Conservation (phyloP, 2,113 vertebrate species). For the Oncorhynchus keta region DNA sequence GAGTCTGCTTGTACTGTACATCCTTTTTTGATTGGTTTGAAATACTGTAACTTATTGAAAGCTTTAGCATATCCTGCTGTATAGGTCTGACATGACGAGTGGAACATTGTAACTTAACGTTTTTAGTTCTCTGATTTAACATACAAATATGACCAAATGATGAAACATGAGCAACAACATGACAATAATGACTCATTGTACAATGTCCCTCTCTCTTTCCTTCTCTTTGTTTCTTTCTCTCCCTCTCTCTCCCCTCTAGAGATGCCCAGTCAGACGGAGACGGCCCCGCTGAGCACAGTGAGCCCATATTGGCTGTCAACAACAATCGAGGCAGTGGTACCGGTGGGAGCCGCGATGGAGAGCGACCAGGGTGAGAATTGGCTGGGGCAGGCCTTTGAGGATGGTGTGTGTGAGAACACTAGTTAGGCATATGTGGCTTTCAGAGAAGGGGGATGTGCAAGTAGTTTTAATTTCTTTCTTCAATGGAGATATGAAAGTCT, state of each 20-base stretch:
- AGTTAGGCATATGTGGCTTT: not conserved
- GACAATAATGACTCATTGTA: too few species aligned
- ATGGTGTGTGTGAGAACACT: not conserved
- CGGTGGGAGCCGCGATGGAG: not conserved
- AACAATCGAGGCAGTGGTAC: not conserved
- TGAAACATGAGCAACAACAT: too few species aligned
- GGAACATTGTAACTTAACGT: too few species aligned
- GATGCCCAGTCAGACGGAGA: conserved; percentile 4
- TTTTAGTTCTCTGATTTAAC: too few species aligned
- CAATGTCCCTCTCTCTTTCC: not conserved
- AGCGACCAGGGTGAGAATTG: conserved; percentile 1
- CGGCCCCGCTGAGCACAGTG: not conserved
- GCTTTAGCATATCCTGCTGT: too few species aligned
- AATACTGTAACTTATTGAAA: too few species aligned
- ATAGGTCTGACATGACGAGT: too few species aligned
- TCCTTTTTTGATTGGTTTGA: too few species aligned
- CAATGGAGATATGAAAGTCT: not conserved
- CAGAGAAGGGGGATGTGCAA: not conserved
- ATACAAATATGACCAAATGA: too few species aligned
- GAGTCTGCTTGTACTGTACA: too few species aligned
- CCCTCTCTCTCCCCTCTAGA: not conserved
- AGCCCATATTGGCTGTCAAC: not conserved
- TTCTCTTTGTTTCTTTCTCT: not conserved
- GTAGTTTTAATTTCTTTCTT: not conserved
- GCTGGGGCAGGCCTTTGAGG: not conserved